Percentiles rank a stretch among this genome's conserved stretches.
Conservation (phyloP, 2,888 invertebrate genomes). For the Altica lythri region DNA sequence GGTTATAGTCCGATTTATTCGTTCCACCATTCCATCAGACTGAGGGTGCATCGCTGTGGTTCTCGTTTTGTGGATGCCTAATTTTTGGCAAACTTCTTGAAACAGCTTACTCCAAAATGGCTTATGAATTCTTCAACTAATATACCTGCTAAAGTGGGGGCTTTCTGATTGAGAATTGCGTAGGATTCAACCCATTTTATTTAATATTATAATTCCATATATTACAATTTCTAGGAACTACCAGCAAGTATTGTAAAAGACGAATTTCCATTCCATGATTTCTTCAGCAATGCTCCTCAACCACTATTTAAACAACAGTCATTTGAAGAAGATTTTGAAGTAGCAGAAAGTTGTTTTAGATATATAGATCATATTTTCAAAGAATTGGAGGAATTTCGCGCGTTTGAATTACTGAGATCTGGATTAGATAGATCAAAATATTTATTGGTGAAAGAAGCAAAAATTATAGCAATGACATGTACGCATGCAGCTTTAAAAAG, state of each 20-base stretch:
- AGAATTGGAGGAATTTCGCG: conserved; percentile 96
- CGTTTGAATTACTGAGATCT: conserved; percentile 94
- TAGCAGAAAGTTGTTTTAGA: conserved; percentile 91
- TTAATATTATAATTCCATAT: too few relatives aligned
- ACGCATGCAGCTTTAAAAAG: conserved; percentile 98
- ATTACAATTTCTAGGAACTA: too few relatives aligned
- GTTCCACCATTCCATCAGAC: too few relatives aligned
- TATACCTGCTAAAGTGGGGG: too few relatives aligned
- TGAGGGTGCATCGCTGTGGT: too few relatives aligned
- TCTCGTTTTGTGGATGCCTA: too few relatives aligned
- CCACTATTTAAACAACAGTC: conserved; percentile 83
- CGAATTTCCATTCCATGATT: conserved; percentile 92
- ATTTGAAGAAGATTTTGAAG: conserved; percentile 82
- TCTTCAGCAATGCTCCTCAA: conserved; percentile 91
- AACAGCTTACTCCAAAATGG: too few relatives aligned
- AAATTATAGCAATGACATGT: conserved; percentile 99
- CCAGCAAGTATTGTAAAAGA: conserved; percentile 64
- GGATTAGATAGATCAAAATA: conserved; percentile 96
- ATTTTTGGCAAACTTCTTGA: too few relatives aligned
- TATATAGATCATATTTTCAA: conserved; percentile 95
- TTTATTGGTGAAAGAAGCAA: conserved; percentile 96
- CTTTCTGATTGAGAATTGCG: too few relatives aligned
- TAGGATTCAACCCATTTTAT: too few relatives aligned
- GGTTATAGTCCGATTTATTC: too few relatives aligned
- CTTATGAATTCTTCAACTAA: too few relatives aligned